Evolutionary conservation across 2,888 invertebrate genomes (phyloP), one percentile per base, ranked within the genome.

Genomic region (Eurois occulta): DNA sequence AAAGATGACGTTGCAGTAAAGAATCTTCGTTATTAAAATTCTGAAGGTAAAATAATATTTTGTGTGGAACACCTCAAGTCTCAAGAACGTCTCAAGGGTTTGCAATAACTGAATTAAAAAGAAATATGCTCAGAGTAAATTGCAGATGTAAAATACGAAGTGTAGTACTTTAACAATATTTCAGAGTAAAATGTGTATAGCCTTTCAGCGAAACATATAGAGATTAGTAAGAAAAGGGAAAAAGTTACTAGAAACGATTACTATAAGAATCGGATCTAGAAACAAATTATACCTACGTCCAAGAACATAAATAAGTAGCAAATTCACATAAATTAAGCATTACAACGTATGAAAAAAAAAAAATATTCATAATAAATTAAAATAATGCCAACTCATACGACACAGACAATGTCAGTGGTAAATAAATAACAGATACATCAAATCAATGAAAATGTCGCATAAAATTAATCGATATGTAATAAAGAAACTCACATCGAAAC

Each of bases 361-460:
- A 75, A 65, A 32, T 80, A 64, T 78, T 77, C 72, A 82, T 32
- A 78, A 85, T 78, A 78, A 82, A 85, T 73, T 84, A 64, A 78
- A 75, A 81, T 77, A 77, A 75, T 41, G 62, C 21, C 58, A 72
- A 78, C 52, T 62, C 28, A 79, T 43, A 85, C 72, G 72, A 73
- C 28, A 41, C 35, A n/a, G n/a, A 67, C 66, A 77, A 75, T 65
- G 70, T 65, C 74, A 60, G 35, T 43, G 68, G 62, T 73, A 71
- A 62, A 74, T 52, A 76, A 80, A 83, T 43, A 81, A 75, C 67
- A 70, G 55, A 67, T 77, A 73, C 52, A 71, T 72, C 75, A 77
- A 80, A 81, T 85, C 80, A 79, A 86, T 83, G 79, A 84, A 84
- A 85, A 73, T 64, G 82, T 78, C 87, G 84, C 85, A 88, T 85